These are phyloP conservation scores for Chaenodraco wilsoni DNA, from an alignment of 2,797 vertebrate genomes.

Conservation along the genomic window DNA sequence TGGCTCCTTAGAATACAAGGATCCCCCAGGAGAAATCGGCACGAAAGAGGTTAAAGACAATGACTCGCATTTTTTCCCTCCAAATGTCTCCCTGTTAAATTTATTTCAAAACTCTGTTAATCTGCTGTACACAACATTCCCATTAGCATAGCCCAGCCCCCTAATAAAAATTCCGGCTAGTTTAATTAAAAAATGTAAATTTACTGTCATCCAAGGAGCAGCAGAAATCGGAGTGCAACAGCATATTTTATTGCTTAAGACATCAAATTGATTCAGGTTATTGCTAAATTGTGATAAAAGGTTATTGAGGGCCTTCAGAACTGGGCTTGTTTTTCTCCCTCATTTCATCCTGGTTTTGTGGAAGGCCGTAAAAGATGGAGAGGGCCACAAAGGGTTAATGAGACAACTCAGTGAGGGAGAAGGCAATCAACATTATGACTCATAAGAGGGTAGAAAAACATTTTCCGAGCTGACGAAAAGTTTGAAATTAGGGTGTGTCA, in stretches of 20 bases:
- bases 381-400: conserved; percentile 82
- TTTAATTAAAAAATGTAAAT: conserved; percentile 99
- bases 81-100: conserved; percentile 97
- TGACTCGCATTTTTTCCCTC: conserved; percentile 85
- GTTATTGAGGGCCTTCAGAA: conserved; percentile 87
- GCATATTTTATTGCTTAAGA: conserved; percentile 99
- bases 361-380: conserved; percentile 82
- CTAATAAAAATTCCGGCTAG: conserved; percentile 99
- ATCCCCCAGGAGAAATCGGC: conserved; percentile 91
- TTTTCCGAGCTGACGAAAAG: conserved; percentile 77
- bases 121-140: conserved; percentile 99
- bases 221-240: conserved; percentile 99
- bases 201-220: conserved; percentile 99
- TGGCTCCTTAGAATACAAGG: conserved; percentile 74
- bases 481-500: conserved; percentile 82
- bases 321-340: conserved; percentile 82
- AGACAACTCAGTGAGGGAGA: conserved; percentile 79
- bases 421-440: conserved; percentile 81
- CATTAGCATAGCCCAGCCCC: conserved; percentile 99
- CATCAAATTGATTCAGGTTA: conserved; percentile 98
- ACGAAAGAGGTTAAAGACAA: conserved; percentile 97
- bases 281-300: conserved; percentile 90
- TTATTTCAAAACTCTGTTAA: conserved; percentile 99
- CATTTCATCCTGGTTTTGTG: conserved; percentile 80
- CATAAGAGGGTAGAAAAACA: conserved; percentile 79